Base-by-base conservation (phyloP, 1,140 invertebrate genomes). In the Papilio glaucus region DNA sequence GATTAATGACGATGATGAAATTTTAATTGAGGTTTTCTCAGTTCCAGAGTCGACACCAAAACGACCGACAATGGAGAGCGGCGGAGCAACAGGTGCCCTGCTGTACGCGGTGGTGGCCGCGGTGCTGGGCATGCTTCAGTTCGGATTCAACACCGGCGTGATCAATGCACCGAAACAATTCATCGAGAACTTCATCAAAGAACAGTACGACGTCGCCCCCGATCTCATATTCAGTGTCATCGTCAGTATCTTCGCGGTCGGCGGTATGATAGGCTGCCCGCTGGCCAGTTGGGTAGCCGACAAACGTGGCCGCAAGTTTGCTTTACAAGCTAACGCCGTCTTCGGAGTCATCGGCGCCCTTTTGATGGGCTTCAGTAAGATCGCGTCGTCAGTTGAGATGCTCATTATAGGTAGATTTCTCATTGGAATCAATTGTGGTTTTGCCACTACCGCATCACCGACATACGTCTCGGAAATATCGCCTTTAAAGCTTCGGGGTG, bases 71-170 rank as follows among this genome's bases (percentile, higher is more conserved):
- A 92, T 93, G 87, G 73, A 85, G 70, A 81, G 81, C 70, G 87
- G 87, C 41, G 97, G 97, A 74, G 94, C 98, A 79, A 99, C 98
- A 72, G 96, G 97, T 84, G 97, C 98, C 93, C 95, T 99, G 83
- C 96, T 97, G 78, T 98, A 98, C 93, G 96, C 98, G 78, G 98
- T 99, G 91, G 95, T 98, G 84, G 96, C 98, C 71, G 98, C 98
- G 69, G 98, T 99, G 76, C 95, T 99, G 78, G 97, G 99, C 18
- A 99, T 99, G 97, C 95, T 99, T 83, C 98, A 99, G 93, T 99
- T 99, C 93, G 99, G 99, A 78, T 99, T 98, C 95, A 99, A 99
- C 92, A 99, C 98, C 9, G 98, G 98, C 77, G 98, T 99, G 72
- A 98, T 99, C 87, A 99, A 99, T 94, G 97, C 98, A 72, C 99